Conservation (phyloP, 2,113 vertebrate species). For the Accipiter cooperii region DNA sequence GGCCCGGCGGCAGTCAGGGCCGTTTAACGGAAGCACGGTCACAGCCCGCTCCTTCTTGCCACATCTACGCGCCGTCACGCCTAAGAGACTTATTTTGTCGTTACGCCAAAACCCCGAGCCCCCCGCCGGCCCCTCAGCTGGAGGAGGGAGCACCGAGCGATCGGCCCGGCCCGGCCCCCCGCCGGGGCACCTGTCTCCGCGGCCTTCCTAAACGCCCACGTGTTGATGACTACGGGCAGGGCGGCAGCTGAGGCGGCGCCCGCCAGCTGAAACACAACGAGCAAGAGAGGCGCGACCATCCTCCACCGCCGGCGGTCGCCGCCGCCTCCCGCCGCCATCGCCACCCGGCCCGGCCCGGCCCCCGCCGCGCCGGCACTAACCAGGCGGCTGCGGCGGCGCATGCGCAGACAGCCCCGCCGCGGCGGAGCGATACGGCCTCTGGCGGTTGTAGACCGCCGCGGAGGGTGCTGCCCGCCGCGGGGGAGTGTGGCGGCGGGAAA, state of each 20-base stretch:
- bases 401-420: background rate
- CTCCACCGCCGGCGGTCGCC: fast-evolving
- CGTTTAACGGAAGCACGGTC: fast-evolving
- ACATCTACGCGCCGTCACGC: fast-evolving
- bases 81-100: fast-evolving
- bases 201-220: conserved; percentile 79
- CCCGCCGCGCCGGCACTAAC: fast-evolving
- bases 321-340: fast-evolving
- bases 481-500: fast-evolving
- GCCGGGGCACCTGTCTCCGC: conserved; percentile 70
- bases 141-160: background rate
- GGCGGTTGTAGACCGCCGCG: fast-evolving
- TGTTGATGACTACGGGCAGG: conserved; percentile 80
- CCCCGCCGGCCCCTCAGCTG: too few relatives aligned
- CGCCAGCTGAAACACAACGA: background rate
- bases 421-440: fast-evolving
- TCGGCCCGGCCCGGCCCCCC: background rate
- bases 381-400: fast-evolving
- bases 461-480: fast-evolving
- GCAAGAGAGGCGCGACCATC: fast-evolving
- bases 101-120: background rate
- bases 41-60: background rate
- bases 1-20: background rate
- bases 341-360: background rate
- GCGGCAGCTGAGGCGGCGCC: background rate